Conservation (phyloP, 2,888 invertebrate genomes). For the Lamellibrachia satsuma region DNA sequence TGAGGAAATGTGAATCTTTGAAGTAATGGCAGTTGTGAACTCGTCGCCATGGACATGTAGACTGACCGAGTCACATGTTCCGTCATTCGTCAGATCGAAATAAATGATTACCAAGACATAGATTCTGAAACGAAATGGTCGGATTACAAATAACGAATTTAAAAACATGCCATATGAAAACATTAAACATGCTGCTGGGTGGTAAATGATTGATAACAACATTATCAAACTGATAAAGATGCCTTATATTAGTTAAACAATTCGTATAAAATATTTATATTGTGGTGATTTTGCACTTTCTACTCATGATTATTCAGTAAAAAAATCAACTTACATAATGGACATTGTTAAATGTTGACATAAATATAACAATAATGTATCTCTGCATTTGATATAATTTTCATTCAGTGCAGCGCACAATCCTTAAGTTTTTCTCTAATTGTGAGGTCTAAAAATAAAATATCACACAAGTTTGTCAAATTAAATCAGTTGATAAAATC, state of each 20-base stretch:
- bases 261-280: background rate
- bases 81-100: background rate
- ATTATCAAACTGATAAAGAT: too few species aligned
- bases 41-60: slow-evolving; percentile 17
- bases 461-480: too few species aligned
- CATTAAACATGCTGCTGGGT: background rate
- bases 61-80: background rate
- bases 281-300: background rate
- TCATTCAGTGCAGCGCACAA: too few species aligned
- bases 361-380: too few species aligned
- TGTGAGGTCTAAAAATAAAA: too few species aligned
- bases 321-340: too few species aligned
- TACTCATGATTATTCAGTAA: background rate
- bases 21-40: background rate
- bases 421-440: too few species aligned
- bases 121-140: background rate
- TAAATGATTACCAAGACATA: background rate
- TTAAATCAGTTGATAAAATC: too few species aligned
- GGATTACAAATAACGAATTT: background rate
- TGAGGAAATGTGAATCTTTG: background rate
- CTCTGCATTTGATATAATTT: too few species aligned
- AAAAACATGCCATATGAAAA: background rate
- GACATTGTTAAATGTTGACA: too few species aligned
- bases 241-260: too few species aligned
- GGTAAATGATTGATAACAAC: too few species aligned